Percentiles rank a stretch among this genome's conserved stretches.
Evolutionary conservation across 2,113 vertebrate species (phyloP).

Genomic region (Equus quagga): DNA sequence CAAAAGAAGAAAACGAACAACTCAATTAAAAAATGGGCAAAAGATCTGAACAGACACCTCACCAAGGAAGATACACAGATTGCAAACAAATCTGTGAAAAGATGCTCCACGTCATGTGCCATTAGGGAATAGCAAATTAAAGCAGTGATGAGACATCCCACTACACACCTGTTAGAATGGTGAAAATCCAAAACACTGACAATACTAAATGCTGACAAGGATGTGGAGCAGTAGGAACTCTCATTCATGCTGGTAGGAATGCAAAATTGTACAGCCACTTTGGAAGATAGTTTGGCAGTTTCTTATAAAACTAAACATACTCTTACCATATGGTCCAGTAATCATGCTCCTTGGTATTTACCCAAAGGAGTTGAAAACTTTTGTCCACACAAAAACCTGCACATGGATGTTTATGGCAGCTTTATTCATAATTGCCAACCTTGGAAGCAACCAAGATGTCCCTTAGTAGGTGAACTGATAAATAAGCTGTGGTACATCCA

Average conservation of each 20-base stretch:
- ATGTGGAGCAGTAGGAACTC: too few relatives aligned
- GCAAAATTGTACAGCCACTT: neutral
- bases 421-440: neutral
- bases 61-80: neutral
- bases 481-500: neutral
- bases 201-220: neutral
- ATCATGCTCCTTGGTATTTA: neutral
- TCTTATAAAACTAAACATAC: neutral
- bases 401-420: neutral
- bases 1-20: neutral
- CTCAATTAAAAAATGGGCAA: neutral
- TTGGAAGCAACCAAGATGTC: neutral
- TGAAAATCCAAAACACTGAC: neutral
- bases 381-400: neutral
- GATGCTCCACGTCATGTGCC: too few relatives aligned
- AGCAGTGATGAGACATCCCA: neutral
- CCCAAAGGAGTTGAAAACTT: too few relatives aligned
- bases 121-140: neutral
- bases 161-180: neutral
- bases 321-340: neutral
- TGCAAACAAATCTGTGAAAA: neutral
- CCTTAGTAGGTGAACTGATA: neutral
- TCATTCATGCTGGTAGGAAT: neutral
- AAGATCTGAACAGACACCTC: neutral
- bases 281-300: neutral